Evolutionary conservation across 2,113 vertebrate genomes (phyloP).

Genomic region (Tragelaphus scriptus): DNA sequence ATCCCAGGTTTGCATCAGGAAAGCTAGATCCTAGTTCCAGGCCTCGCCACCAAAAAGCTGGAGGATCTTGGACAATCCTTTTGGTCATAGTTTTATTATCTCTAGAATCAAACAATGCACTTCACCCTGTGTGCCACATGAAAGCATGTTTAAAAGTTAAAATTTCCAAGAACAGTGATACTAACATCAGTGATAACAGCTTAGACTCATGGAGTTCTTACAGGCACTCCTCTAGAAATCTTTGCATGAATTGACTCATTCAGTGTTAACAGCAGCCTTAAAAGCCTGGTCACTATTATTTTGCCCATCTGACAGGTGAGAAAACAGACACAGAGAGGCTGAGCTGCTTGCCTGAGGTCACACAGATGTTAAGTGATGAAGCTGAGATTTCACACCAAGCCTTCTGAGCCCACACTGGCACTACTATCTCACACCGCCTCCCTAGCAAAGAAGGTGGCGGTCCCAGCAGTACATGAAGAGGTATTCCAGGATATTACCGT

Average conservation of each 20-base stretch:
- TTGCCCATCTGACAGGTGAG: not conserved
- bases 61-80: not conserved
- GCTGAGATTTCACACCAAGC: not conserved
- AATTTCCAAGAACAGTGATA: not conserved
- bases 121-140: not conserved
- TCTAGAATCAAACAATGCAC: not conserved
- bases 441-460: not conserved
- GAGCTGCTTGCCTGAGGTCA: not conserved
- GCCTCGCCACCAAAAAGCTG: not conserved
- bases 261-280: not conserved
- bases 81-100: not conserved
- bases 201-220: not conserved
- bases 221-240: not conserved
- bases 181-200: not conserved
- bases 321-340: not conserved
- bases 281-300: not conserved
- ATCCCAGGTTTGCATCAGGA: not conserved
- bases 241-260: not conserved
- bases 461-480: not conserved
- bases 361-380: not conserved
- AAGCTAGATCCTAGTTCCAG: not conserved
- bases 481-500: not conserved
- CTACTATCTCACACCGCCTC: fast-evolving
- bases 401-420: not conserved
- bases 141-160: not conserved